Evolutionary conservation across 2,113 vertebrate genomes (phyloP), one percentile per base, ranked within the genome.

Genomic region (Bos javanicus): DNA sequence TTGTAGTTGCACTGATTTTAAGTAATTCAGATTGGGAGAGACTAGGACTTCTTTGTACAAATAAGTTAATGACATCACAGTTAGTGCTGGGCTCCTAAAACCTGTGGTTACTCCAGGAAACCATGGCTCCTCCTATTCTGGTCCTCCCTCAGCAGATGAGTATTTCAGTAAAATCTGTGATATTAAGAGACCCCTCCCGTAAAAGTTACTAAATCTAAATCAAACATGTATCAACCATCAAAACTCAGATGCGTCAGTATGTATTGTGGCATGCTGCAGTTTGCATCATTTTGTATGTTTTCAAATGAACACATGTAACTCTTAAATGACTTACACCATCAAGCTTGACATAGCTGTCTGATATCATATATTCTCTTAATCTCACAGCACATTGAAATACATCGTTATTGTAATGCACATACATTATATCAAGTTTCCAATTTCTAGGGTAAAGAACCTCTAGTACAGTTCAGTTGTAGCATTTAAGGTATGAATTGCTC

Each of bases 301-400:
- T 96, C 87, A 91, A 85, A 36, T 93, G 26, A 91, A 15, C 46
- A 86, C 25, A 74, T 85, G 83, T 94, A 96, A 56, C n/a, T 90
- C 48, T 83, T 96, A 95, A 96, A 85, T 92, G 74, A 87, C 39
- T 95, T 96, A 74, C 0, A 64, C 64, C 26, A 52, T 91, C 57
- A 88, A n/a, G 13, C 92, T 95, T 93, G 82, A 92, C 92, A 81
- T 91, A 95, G 81, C 81, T 93, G 64, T 56, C 60, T 78, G 59
- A 56, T 95, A 94, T 46, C 67, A 78, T 95, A n/a, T 74, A 57
- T 90, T 92, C 64, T 97, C 17, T 95, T 87, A 95, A 93, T 97
- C 96, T 97, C 78, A 97, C 19, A 97, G 81, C 60, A 95, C 62
- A 59, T 91, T 94, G 91, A 93, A 12, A 90, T 87, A 52, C n/a